Evolutionary conservation across 1,140 invertebrate species (phyloP), one percentile per base, ranked within the genome.

Genomic region (Caenorhabditis briggsae): DNA sequence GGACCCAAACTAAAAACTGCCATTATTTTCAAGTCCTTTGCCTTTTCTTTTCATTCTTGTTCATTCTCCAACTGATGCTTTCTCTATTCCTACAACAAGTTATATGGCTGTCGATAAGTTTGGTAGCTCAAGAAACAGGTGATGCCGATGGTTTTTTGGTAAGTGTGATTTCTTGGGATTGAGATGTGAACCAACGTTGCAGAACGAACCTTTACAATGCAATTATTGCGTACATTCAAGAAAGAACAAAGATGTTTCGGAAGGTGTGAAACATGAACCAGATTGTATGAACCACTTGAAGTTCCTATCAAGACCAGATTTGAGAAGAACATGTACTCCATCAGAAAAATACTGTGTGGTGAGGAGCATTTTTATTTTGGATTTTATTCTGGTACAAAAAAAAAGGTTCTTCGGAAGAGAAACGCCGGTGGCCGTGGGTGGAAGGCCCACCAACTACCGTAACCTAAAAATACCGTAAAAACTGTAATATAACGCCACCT

Each of bases 211-310:
- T 16, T 53, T 86, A 5, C 85, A 86, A 86, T 86, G 85, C 33
- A 59, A 82, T 48, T 88, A 64, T 48, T 88, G 87, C 65, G 55
- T 85, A 0, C 87, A 88, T 83, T 88, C 87, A 41, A 20, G 87
- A n/a, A 85, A 85, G 56, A 86, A 64, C 20, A 88, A 86, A 41
- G 87, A 88, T 56, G 70, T 86, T 8, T 43, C 50, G 23, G 87
- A 88, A 41, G 84, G 87, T 8, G 84, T 65, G 20, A 85, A 88
- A 61, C 87, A 88, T n/a, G 82, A 88, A 25, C 87, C 87, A 33
- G 87, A 88, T 56, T 88, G 87, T 56, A 82, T 88, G 64, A 88
- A 85, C 56, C 82, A 85, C 20, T 55, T 85, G 46, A 88, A 88
- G 58, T 85, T 88, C 46, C 53, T 86, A 43, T 86, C 85, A 12